These are phyloP conservation scores for Anadara kagoshimensis DNA, from an alignment of 1,140 invertebrate genomes.

Conservation along the genomic window DNA sequence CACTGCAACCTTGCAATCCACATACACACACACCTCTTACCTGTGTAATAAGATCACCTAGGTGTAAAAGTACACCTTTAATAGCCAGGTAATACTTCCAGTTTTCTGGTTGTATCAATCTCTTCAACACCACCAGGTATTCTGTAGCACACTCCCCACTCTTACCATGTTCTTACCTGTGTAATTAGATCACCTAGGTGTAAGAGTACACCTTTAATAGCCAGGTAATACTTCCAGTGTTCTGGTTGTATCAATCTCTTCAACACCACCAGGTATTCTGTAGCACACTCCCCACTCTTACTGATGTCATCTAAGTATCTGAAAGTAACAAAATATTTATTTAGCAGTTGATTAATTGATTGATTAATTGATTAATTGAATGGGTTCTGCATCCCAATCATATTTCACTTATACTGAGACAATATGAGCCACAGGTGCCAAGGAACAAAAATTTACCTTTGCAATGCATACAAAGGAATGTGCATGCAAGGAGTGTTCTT, in stretches of 20 bases:
- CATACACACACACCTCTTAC: slow-evolving; percentile 42
- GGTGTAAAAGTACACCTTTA: slow-evolving; percentile 85
- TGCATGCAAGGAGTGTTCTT: too few species aligned
- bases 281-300: slow-evolving; percentile 86
- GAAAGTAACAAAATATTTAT: background rate
- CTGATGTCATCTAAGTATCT: slow-evolving; percentile 83
- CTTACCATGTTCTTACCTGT: slow-evolving; percentile 71
- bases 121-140: slow-evolving; percentile 85
- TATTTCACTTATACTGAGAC: too few species aligned
- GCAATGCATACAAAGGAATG: too few species aligned
- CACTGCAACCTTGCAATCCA: too few species aligned
- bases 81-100: slow-evolving; percentile 88
- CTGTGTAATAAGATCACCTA: slow-evolving; percentile 89
- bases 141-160: slow-evolving; percentile 92
- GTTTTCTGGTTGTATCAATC: slow-evolving; percentile 84
- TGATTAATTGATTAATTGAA: too few species aligned
- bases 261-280: slow-evolving; percentile 87
- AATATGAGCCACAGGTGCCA: too few species aligned
- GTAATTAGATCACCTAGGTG: slow-evolving; percentile 90
- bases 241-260: slow-evolving; percentile 85
- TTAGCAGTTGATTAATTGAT: too few species aligned
- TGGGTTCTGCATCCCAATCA: too few species aligned
- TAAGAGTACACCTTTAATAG: slow-evolving; percentile 85
- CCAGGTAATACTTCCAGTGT: slow-evolving; percentile 89
- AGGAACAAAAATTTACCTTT: too few species aligned